A percentile compares a stretch with the other conserved stretches of the same genome.
Conservation (phyloP, 2,888 invertebrate genomes). For the Blastobasis lacticolella region DNA sequence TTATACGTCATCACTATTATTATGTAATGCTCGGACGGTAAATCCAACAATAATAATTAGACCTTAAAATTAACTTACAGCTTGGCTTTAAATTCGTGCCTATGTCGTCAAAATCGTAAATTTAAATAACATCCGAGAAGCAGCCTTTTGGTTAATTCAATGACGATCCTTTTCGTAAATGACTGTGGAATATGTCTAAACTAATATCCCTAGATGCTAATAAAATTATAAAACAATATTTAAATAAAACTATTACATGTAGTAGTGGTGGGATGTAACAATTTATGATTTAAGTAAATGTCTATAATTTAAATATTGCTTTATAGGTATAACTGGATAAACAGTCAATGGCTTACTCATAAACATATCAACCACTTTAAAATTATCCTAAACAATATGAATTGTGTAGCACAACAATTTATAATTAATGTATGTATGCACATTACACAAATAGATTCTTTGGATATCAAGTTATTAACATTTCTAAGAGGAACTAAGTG, state of each 20-base stretch:
- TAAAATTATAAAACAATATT: slow-evolving; percentile 65
- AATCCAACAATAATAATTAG: slow-evolving; percentile 68
- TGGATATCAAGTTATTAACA: slow-evolving; percentile 69
- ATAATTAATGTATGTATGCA: slow-evolving; percentile 51
- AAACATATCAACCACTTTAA: slow-evolving; percentile 28
- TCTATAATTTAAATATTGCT: slow-evolving; percentile 66
- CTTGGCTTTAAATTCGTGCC: slow-evolving; percentile 73
- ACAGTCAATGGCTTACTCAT: slow-evolving; percentile 30
- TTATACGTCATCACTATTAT: slow-evolving; percentile 63
- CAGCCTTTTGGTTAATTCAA: slow-evolving; percentile 69
- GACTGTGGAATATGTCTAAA: slow-evolving; percentile 71
- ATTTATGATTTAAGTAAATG: slow-evolving; percentile 49
- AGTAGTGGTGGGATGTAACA: slow-evolving; percentile 51
- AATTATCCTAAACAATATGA: slow-evolving; percentile 52
- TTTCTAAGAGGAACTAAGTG: slow-evolving; percentile 71
- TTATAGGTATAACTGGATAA: slow-evolving; percentile 45
- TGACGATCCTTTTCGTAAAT: slow-evolving; percentile 55
- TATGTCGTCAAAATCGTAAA: slow-evolving; percentile 61
- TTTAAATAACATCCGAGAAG: slow-evolving; percentile 69
- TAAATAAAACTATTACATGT: slow-evolving; percentile 58
- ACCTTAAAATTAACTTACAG: slow-evolving; percentile 67
- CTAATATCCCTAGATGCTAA: slow-evolving; percentile 55
- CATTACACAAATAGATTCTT: slow-evolving; percentile 57
- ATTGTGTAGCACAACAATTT: slow-evolving; percentile 52
- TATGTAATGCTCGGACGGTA: slow-evolving; percentile 70